phyloP scores from a whole-genome alignment of 2,113 vertebrate species.

The Ameiurus melas region DNA sequence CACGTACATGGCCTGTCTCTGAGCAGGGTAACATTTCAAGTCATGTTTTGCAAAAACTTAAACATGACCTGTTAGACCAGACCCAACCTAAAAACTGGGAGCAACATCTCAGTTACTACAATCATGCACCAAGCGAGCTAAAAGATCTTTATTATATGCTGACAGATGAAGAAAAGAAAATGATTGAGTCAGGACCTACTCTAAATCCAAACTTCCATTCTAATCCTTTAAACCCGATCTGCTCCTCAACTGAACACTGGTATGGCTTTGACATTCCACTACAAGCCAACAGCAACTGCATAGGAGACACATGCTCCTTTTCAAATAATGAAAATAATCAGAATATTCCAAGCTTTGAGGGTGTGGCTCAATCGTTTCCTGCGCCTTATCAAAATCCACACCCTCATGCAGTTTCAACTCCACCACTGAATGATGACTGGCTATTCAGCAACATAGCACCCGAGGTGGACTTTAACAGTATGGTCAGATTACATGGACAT shows the following conservation, averaged over 20 bases:
- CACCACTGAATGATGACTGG: conserved; percentile 69
- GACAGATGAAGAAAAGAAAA: conserved; percentile 5
- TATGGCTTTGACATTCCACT: conserved; percentile 13
- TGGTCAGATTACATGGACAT: conserved; percentile 1
- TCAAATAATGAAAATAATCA: conserved; percentile 15
- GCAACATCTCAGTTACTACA: neutral
- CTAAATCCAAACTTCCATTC: conserved; percentile 8
- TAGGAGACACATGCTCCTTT: conserved; percentile 45
- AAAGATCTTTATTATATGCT: neutral
- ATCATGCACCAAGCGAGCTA: neutral
- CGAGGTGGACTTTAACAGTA: conserved; percentile 26
- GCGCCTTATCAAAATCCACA: conserved; percentile 52
- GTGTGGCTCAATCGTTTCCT: conserved; percentile 75
- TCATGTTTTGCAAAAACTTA: conserved; percentile 4
- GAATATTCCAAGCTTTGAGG: conserved; percentile 62
- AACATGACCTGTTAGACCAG: neutral
- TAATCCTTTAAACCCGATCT: neutral
- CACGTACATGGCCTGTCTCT: neutral
- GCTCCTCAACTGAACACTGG: neutral
- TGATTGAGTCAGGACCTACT: neutral
- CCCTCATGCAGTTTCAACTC: conserved; percentile 58
- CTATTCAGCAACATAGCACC: conserved; percentile 73
- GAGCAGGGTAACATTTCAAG: neutral
- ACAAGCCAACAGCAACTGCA: conserved; percentile 29
- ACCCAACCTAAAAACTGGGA: conserved; percentile 36